Percentiles rank a stretch among this genome's conserved stretches.
Evolutionary conservation across 2,113 vertebrate species (phyloP).

Genomic region (Brevimyrus niger): DNA sequence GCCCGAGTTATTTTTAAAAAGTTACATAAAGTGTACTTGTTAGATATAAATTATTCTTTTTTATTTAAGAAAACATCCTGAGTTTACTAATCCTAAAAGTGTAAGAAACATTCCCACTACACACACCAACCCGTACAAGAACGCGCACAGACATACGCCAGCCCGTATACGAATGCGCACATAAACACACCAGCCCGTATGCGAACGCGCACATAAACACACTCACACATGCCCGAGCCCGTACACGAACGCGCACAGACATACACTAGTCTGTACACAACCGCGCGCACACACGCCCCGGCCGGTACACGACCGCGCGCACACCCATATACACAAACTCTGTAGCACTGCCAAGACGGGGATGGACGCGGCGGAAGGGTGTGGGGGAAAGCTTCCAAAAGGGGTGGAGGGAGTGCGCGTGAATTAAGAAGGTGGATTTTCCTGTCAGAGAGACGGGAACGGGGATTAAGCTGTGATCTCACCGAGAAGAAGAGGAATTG

Average conservation of each 20-base stretch:
- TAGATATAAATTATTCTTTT: neutral
- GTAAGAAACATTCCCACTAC: neutral
- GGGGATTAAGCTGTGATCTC: conserved; percentile 65
- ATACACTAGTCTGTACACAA: too few relatives aligned
- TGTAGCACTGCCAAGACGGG: neutral
- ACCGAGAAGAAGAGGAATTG: conserved; percentile 57
- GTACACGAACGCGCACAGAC: neutral
- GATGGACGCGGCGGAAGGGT: conserved; percentile 36
- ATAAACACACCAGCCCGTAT: too few relatives aligned
- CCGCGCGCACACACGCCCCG: neutral
- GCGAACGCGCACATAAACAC: too few relatives aligned
- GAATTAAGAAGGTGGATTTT: conserved; percentile 69
- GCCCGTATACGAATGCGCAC: neutral
- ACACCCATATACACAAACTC: neutral
- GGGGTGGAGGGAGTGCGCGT: conserved; percentile 47
- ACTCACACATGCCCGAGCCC: neutral
- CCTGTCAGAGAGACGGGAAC: conserved; percentile 60
- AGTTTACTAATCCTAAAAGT: neutral
- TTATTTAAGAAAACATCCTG: neutral
- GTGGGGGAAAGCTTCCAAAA: conserved; percentile 26
- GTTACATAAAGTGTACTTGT: neutral
- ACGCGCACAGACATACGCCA: neutral
- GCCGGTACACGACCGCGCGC: too few relatives aligned
- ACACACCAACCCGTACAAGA: neutral
- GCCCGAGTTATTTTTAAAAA: neutral